Evolutionary conservation across 2,113 vertebrate genomes (phyloP), one percentile per base, ranked within the genome.

Genomic region (Corapipo altera): DNA sequence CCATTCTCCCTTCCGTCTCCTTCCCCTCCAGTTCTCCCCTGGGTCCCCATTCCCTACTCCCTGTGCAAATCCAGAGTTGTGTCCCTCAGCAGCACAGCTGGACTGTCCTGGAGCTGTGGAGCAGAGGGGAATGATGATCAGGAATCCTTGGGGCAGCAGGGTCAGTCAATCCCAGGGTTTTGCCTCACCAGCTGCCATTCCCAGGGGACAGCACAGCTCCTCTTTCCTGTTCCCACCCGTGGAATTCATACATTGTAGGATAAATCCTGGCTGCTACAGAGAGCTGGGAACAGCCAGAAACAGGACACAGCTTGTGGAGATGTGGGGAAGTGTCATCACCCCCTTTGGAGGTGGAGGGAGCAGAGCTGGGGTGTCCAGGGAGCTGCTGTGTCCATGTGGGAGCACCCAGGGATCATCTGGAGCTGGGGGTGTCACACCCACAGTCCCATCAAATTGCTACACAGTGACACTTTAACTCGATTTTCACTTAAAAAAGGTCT

Each of bases 351-450:
- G 24, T 12, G 72, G 32, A 76, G 24, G n/a, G 51, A 49, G 35
- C 0, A 11, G 39, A 41, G 39, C 58, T 33, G 58, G 32, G 15
- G 37, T 67, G 44, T 20, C 32, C 76, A 28, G 43, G 22, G 75
- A 35, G 2, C 10, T 0, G 1, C 57, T 30, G 66, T 54, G 41
- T 41, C 27, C 13, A 2, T 3, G 14, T 27, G 52, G 52, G 37
- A 51, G 18, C 67, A 15, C n/a, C 6, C 27, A 2, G n/a, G n/a
- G 57, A 22, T 6, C 51, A 7, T 21, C 67, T 16, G 18, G 69
- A 66, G 54, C 27, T 4, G 4, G 21, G 13, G 24, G 17, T 52
- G 54, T 22, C 44, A 12, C 43, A 59, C 8, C 22, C 26, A 30
- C 26, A 3, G 54, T 28, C 12, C 55, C 39, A 41, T 21, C 2